A percentile compares a stretch with the other conserved stretches of the same genome.
phyloP scores from a whole-genome alignment of 2,888 invertebrate species.

The Andrena chrysosceles region DNA sequence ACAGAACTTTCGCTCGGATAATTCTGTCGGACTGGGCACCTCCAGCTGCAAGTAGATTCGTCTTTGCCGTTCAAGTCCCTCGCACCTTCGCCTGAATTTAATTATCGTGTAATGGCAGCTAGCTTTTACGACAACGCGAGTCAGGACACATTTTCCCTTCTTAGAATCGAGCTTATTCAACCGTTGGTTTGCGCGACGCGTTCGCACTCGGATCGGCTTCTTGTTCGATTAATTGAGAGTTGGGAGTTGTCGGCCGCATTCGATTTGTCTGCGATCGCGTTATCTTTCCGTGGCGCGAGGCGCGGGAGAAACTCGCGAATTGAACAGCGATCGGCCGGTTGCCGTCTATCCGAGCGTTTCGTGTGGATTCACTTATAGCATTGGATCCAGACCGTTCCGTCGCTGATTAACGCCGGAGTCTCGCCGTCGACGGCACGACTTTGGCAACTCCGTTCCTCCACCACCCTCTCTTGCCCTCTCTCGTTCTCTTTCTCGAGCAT shows the following conservation, averaged over 20 bases:
- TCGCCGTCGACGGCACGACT: conserved; percentile 38
- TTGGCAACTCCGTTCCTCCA: conserved; percentile 37
- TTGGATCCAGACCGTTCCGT: conserved; percentile 27
- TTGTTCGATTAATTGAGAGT: neutral
- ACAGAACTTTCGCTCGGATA: conserved; percentile 22
- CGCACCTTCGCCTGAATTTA: neutral
- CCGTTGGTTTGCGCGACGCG: neutral
- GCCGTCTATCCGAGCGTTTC: conserved; percentile 38
- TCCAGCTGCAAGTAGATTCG: conserved; percentile 13
- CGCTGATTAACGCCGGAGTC: conserved; percentile 51
- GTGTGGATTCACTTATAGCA: conserved; percentile 38
- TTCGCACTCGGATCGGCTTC: conserved; percentile 5
- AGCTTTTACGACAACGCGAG: neutral
- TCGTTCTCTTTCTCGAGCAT: conserved; percentile 48
- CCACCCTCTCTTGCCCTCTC: neutral
- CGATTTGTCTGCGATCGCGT: conserved; percentile 9
- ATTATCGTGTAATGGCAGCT: neutral
- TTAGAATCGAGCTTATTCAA: no score
- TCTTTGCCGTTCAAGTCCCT: neutral
- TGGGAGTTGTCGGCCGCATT: neutral
- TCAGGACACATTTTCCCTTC: neutral
- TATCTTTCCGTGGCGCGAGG: conserved; percentile 10
- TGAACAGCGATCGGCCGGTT: conserved; percentile 15
- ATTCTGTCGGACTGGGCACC: conserved; percentile 3
- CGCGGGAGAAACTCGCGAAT: neutral